A percentile compares a stretch with the other conserved stretches of the same genome.
phyloP scores from a whole-genome alignment of 2,113 vertebrate species.

The Varanus komodoensis region DNA sequence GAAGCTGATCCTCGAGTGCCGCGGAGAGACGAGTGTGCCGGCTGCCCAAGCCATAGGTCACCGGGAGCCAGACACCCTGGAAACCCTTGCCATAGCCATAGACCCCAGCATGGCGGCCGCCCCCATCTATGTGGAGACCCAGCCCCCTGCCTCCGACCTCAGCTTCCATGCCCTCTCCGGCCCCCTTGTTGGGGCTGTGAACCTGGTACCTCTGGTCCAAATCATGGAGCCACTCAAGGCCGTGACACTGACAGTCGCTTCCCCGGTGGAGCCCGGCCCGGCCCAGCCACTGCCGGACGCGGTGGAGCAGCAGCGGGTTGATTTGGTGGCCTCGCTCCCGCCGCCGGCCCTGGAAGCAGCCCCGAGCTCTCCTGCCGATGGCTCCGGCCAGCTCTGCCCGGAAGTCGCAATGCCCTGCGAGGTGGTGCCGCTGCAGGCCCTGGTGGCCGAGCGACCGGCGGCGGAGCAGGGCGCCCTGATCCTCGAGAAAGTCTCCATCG shows the following conservation, averaged over 20 bases:
- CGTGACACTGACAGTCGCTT: constrained; percentile 16
- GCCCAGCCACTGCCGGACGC: not conserved
- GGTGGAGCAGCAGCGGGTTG: not conserved
- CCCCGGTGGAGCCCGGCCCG: not conserved
- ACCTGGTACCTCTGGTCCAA: constrained; percentile 48
- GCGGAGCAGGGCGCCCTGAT: not conserved
- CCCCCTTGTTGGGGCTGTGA: constrained; percentile 15
- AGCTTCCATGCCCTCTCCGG: constrained; percentile 11
- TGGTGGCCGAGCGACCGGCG: not conserved
- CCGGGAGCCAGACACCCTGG: not conserved
- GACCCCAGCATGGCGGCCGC: constrained; percentile 20
- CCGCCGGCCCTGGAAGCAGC: not conserved
- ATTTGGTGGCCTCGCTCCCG: not conserved
- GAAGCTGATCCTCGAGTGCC: not conserved
- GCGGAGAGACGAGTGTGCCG: not conserved
- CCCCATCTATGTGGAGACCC: constrained; percentile 44
- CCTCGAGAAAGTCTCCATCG: constrained; percentile 47
- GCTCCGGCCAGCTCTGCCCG: not conserved
- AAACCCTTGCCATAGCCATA: constrained; percentile 12
- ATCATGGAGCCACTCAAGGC: constrained; percentile 48
- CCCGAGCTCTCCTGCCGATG: not conserved
- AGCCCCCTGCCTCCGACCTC: not conserved
- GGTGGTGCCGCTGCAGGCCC: not conserved
- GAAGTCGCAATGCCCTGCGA: constrained; percentile 5
- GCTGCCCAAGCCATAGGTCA: not conserved